Conservation (phyloP, 2,888 invertebrate genomes). For the Ichneumoninae sp. region DNA sequence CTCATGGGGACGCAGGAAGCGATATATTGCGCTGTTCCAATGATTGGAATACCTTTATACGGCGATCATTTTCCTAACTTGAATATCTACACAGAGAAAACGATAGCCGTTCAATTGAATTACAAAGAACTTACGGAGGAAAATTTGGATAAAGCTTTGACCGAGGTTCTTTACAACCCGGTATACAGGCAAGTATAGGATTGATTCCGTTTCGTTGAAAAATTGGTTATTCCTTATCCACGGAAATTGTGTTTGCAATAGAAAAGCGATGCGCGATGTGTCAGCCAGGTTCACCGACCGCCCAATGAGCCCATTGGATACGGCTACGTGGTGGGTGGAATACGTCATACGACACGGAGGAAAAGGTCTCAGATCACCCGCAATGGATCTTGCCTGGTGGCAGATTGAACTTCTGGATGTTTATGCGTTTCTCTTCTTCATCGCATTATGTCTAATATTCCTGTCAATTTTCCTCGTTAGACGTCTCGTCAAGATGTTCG, state of each 20-base stretch:
- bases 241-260: slow-evolving; percentile 25
- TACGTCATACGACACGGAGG: slow-evolving; percentile 76
- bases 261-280: slow-evolving; percentile 46
- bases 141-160: slow-evolving; percentile 71
- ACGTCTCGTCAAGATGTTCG: neutral
- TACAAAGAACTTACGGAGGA: slow-evolving; percentile 70
- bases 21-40: slow-evolving; percentile 71
- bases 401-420: slow-evolving; percentile 77
- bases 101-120: slow-evolving; percentile 71
- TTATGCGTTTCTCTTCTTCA: slow-evolving; percentile 54
- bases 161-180: slow-evolving; percentile 72
- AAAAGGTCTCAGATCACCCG: slow-evolving; percentile 75
- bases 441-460: neutral
- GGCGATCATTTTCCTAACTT: slow-evolving; percentile 75
- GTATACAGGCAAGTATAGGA: slow-evolving; percentile 67
- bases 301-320: slow-evolving; percentile 75
- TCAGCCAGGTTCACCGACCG: slow-evolving; percentile 76
- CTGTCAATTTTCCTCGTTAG: slow-evolving; percentile 7
- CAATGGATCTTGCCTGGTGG: slow-evolving; percentile 79
- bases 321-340: slow-evolving; percentile 79
- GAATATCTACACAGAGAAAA: slow-evolving; percentile 70
- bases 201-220: neutral
- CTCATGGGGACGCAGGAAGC: slow-evolving; percentile 75
- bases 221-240: neutral
- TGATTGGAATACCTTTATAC: slow-evolving; percentile 75